Evolutionary conservation across 2,113 vertebrate species (phyloP), one percentile per base, ranked within the genome.

Genomic region (Grammomys dolichurus): DNA sequence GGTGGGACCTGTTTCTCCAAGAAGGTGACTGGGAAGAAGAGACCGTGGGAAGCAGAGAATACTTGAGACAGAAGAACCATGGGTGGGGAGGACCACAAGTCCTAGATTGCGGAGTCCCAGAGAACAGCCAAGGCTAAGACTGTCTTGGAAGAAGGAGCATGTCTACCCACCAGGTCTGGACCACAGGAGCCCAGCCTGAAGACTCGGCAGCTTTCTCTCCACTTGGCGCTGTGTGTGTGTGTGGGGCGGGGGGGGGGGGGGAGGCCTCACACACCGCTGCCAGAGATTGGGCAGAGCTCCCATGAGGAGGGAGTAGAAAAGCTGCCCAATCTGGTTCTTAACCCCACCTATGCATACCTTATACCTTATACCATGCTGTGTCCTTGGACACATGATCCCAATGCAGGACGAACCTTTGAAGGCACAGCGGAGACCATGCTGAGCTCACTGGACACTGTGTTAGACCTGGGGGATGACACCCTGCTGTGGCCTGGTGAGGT

Each of bases 381-480:
- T 87, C 46, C 26, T 43, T 70, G 19, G 4, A 2, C 20, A 86
- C 70, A 24, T 75, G 46, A 95, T 80, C 75, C 77, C 78, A 60
- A 36, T 73, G 11, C 97, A 99, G 99, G 99, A 93, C 98, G 99
- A 96, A 99, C 99, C 94, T 99, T 99, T 95, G 99, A 99, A 97
- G 99, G 99, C 81, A 99, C 98, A 7, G 98, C 99, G 5, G 98
- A 99, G 87, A 99, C 99, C 56, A 99, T 99, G 99, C 98, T 99
- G 40, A 98, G 99, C 58, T 99, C 99, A 2, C 98, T 99, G 97
- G 99, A 99, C 17, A 97, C 98, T 0, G 99, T 99, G 2, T 67
- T 98, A 81, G 98, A 98, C 26, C 98, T 99, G 69, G 99, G 98
- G 0, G 99, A 99, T 9, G 99, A 99, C 46, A 99, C 99, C 0